A percentile compares a stretch with the other conserved stretches of the same genome.
Evolutionary conservation across 2,888 invertebrate species (phyloP).

Genomic region (Xestia xanthographa): DNA sequence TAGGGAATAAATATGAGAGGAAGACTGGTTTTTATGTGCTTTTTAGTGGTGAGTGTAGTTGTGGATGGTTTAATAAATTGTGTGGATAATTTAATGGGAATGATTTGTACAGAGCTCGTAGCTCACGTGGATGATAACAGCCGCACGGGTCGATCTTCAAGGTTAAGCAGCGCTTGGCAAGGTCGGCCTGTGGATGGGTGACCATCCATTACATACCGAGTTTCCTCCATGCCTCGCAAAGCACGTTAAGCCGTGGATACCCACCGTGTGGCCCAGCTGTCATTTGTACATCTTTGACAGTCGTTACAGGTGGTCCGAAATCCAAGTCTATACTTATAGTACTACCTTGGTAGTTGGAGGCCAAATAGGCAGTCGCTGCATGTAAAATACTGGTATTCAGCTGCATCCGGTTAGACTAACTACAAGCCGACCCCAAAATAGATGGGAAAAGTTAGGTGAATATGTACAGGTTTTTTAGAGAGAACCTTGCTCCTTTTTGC

Average conservation of each 20-base stretch:
- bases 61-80: not conserved
- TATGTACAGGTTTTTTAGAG: not conserved
- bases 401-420: not conserved
- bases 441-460: not conserved
- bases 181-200: not conserved
- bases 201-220: not conserved
- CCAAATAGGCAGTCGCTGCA: not conserved
- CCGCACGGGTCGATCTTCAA: not conserved
- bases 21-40: conserved; percentile 20
- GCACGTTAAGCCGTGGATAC: not conserved
- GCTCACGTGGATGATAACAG: not conserved
- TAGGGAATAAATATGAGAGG: conserved; percentile 18
- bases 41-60: conserved; percentile 24
- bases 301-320: not conserved
- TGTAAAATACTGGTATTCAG: not conserved
- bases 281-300: not conserved
- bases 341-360: not conserved
- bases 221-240: not conserved
- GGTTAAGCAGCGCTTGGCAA: not conserved
- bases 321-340: not conserved
- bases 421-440: not conserved
- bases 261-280: too few species aligned
- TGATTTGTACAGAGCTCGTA: not conserved
- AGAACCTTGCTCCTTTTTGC: not conserved
- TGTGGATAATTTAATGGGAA: conserved; percentile 5